These are phyloP conservation scores for Chaetoderma sp. DNA, from an alignment of 2,888 invertebrate genomes.

Conservation along the genomic window DNA sequence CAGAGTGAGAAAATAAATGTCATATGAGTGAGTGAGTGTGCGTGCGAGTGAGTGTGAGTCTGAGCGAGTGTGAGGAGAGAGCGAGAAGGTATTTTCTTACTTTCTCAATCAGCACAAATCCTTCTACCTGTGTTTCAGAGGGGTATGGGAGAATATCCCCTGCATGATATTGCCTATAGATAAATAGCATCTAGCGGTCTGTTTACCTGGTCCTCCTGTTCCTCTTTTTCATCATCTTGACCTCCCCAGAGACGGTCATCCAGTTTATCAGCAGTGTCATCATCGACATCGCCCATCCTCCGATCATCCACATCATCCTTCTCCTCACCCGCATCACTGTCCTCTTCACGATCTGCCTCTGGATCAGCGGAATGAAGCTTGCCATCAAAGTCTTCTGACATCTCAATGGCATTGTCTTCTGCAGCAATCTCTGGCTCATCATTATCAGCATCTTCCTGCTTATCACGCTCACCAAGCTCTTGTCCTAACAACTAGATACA, in stretches of 20 bases:
- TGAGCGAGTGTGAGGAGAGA: too few relatives aligned
- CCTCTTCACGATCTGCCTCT: conserved; percentile 70
- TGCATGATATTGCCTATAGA: not conserved
- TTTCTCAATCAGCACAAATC: too few relatives aligned
- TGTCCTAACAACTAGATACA: conserved; percentile 82
- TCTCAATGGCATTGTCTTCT: conserved; percentile 77
- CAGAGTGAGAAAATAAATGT: not conserved
- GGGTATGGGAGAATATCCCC: too few relatives aligned
- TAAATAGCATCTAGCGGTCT: too few relatives aligned
- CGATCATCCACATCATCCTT: conserved; percentile 89
- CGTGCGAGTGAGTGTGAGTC: too few relatives aligned
- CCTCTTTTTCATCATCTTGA: conserved; percentile 83
- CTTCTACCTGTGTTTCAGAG: too few relatives aligned
- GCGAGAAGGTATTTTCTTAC: too few relatives aligned
- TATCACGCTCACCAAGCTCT: conserved; percentile 80
- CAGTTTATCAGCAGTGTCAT: conserved; percentile 68
- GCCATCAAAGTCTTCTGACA: conserved; percentile 95
- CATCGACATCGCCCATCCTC: conserved; percentile 95
- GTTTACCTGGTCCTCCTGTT: conserved; percentile 71
- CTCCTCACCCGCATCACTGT: conserved; percentile 74
- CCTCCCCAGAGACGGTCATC: conserved; percentile 74
- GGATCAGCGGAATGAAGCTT: conserved; percentile 78
- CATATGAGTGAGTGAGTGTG: not conserved
- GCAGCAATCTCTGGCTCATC: conserved; percentile 57
- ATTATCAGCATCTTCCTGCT: conserved; percentile 79